phyloP scores from a whole-genome alignment of 2,113 vertebrate genomes.

The Lepus timidus region DNA sequence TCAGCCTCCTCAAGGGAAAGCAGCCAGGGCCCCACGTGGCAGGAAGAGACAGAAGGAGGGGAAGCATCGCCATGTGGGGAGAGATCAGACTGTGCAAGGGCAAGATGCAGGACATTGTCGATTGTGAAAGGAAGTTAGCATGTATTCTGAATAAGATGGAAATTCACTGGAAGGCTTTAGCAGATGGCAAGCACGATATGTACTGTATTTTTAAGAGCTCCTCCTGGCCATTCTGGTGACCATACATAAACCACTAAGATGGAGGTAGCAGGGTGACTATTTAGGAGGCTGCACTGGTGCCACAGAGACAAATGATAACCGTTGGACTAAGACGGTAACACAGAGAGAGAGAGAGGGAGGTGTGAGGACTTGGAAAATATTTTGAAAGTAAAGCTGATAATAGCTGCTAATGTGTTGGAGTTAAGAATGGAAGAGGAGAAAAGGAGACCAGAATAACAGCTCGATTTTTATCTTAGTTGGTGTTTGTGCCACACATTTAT shows the following conservation, averaged over 20 bases:
- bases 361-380: not conserved
- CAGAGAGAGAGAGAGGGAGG: not conserved
- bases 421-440: not conserved
- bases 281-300: too few relatives aligned
- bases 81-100: not conserved
- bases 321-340: not conserved
- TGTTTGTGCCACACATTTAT: not conserved
- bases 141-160: not conserved
- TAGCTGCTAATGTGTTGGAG: not conserved
- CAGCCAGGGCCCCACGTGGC: not conserved
- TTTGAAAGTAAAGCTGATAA: not conserved
- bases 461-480: not conserved
- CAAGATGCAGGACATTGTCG: not conserved
- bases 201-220: not conserved
- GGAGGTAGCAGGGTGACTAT: not conserved
- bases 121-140: not conserved
- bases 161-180: not conserved
- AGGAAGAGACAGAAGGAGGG: not conserved
- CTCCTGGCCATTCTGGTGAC: not conserved
- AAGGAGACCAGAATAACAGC: not conserved
- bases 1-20: not conserved
- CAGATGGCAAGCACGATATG: not conserved
- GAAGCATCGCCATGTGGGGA: accelerated
- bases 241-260: not conserved
- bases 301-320: not conserved